Conservation (phyloP, 2,888 invertebrate genomes). For the Ophion obscuratus region DNA sequence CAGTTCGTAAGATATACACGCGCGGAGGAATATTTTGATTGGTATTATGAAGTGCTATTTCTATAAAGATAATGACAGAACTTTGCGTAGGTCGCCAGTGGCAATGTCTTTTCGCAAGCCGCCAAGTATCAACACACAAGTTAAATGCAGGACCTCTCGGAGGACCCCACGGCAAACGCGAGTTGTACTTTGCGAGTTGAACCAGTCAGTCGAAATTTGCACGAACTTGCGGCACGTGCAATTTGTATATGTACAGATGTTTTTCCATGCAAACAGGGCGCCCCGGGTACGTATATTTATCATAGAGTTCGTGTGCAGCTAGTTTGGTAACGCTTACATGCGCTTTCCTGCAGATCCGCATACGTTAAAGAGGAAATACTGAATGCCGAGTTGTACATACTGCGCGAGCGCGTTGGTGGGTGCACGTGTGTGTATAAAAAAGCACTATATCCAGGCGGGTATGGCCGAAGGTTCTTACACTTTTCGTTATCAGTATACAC, state of each 20-base stretch:
- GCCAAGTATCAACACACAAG: too few species aligned
- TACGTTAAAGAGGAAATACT: conserved; percentile 24
- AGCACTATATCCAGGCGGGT: not conserved
- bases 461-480: conserved; percentile 47
- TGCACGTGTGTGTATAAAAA: conserved; percentile 1
- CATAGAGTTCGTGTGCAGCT: not conserved
- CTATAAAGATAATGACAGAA: too few species aligned
- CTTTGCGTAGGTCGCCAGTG: too few species aligned
- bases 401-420: not conserved
- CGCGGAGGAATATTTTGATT: too few species aligned
- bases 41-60: too few species aligned
- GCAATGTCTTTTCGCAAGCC: too few species aligned
- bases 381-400: conserved; percentile 12
- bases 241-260: not conserved
- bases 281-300: not conserved
- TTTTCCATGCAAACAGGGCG: not conserved
- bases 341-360: too few species aligned
- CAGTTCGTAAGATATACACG: too few species aligned
- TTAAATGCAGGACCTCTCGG: too few species aligned
- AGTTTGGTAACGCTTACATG: conserved; percentile 3
- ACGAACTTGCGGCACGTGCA: not conserved
- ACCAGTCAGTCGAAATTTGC: not conserved
- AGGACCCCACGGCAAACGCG: not conserved
- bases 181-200: not conserved
- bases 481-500: conserved; percentile 41